phyloP scores from a whole-genome alignment of 2,113 vertebrate genomes.

The Microcebus griseorufus region DNA sequence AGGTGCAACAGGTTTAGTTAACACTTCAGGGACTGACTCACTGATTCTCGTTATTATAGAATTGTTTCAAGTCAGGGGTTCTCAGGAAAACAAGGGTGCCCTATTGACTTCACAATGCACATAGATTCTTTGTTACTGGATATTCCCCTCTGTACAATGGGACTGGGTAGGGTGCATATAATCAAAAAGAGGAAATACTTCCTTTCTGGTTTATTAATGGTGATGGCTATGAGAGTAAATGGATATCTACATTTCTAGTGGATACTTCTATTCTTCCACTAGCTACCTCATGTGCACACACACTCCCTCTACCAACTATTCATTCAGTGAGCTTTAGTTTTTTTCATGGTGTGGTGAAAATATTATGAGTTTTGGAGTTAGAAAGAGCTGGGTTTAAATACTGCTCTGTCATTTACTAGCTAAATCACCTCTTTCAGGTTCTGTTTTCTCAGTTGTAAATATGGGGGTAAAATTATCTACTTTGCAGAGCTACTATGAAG shows the following conservation, averaged over 20 bases:
- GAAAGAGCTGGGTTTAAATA: conserved; percentile 23
- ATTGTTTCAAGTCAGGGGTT: neutral
- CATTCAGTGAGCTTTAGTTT: neutral
- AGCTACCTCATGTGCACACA: neutral
- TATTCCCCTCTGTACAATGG: neutral
- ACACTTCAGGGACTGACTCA: conserved; percentile 25
- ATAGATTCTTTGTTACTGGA: neutral
- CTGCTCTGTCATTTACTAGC: neutral
- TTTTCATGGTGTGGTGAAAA: neutral
- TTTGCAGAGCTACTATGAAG: neutral
- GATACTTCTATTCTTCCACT: neutral
- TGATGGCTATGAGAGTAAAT: neutral
- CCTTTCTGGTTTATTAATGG: neutral
- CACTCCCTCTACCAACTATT: neutral
- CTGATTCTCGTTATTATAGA: neutral
- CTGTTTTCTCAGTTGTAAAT: neutral
- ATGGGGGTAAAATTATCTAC: neutral
- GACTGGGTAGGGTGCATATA: neutral
- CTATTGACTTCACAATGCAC: neutral
- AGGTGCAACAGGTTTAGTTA: conserved; percentile 57
- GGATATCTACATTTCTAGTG: neutral
- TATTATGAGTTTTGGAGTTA: neutral
- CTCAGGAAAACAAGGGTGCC: neutral
- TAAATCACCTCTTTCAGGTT: neutral
- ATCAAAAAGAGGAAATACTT: neutral